phyloP scores from a whole-genome alignment of 2,888 invertebrate species.

The Electrophaes corylata region DNA sequence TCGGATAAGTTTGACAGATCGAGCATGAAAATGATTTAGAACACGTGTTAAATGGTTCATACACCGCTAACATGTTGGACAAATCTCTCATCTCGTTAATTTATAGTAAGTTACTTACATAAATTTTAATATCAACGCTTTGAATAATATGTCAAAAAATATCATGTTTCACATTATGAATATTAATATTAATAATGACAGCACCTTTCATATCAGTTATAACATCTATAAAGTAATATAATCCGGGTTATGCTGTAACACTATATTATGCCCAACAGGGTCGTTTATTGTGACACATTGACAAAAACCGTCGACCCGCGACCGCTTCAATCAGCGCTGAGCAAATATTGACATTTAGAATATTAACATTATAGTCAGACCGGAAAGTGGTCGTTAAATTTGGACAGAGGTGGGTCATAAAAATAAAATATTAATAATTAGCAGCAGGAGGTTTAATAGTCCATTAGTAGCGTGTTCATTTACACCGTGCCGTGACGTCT shows the following conservation, averaged over 20 bases:
- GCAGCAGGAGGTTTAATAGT: conserved; percentile 69
- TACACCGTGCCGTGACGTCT: conserved; percentile 49
- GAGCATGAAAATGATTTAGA: conserved; percentile 69
- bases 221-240: conserved; percentile 51
- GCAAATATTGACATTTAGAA: conserved; percentile 70
- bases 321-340: conserved; percentile 69
- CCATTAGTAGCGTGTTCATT: conserved; percentile 68
- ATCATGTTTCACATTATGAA: conserved; percentile 53
- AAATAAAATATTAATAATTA: conserved; percentile 81
- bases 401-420: conserved; percentile 66
- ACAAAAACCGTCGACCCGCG: conserved; percentile 55
- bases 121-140: conserved; percentile 43
- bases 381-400: conserved; percentile 76
- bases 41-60: conserved; percentile 56
- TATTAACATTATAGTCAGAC: conserved; percentile 62
- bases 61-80: conserved; percentile 42
- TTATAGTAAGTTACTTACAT: conserved; percentile 40
- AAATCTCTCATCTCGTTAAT: conserved; percentile 39
- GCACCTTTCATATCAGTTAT: conserved; percentile 41
- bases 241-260: conserved; percentile 56
- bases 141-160: conserved; percentile 42
- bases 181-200: conserved; percentile 51
- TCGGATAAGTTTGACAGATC: conserved; percentile 77
- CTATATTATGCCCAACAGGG: conserved; percentile 57
- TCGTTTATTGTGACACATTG: conserved; percentile 51